A percentile compares a stretch with the other conserved stretches of the same genome.
These are phyloP conservation scores for Parotia lawesii DNA, from an alignment of 2,113 vertebrate genomes.

Conservation along the genomic window DNA sequence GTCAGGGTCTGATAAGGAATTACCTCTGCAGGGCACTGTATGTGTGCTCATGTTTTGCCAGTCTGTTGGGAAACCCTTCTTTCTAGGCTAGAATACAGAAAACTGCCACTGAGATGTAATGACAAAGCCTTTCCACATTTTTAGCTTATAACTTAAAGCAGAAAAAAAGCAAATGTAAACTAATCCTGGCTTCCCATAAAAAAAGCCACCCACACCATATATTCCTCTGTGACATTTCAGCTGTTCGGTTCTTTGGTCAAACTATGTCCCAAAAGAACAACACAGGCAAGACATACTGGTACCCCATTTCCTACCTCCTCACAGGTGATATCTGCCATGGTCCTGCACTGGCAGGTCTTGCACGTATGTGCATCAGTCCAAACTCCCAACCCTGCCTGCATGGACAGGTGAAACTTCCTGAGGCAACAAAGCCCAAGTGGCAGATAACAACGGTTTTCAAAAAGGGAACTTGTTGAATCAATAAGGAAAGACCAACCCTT, in stretches of 20 bases:
- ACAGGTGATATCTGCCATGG: not conserved
- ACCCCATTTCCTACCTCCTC: not conserved
- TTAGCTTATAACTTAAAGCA: not conserved
- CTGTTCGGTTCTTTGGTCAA: not conserved
- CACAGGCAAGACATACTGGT: not conserved
- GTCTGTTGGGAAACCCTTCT: not conserved
- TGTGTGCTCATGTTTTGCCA: not conserved
- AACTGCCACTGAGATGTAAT: not conserved
- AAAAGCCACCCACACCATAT: not conserved
- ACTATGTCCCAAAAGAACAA: not conserved
- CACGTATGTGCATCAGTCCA: not conserved
- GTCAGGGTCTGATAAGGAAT: not conserved
- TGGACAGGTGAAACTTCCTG: not conserved
- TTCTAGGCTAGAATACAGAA: not conserved
- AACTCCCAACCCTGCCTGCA: not conserved
- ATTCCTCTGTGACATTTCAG: not conserved
- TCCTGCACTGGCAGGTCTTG: not conserved
- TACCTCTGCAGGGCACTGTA: not conserved
- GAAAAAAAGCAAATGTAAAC: not conserved
- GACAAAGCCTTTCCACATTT: not conserved
- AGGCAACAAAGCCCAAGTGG: not conserved
- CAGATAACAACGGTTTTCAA: not conserved
- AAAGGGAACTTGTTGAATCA: not conserved
- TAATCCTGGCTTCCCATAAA: not conserved
- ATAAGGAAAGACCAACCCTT: not conserved